phyloP scores from a whole-genome alignment of 92 coral and sea anemone species.

The Muricea muricata region DNA sequence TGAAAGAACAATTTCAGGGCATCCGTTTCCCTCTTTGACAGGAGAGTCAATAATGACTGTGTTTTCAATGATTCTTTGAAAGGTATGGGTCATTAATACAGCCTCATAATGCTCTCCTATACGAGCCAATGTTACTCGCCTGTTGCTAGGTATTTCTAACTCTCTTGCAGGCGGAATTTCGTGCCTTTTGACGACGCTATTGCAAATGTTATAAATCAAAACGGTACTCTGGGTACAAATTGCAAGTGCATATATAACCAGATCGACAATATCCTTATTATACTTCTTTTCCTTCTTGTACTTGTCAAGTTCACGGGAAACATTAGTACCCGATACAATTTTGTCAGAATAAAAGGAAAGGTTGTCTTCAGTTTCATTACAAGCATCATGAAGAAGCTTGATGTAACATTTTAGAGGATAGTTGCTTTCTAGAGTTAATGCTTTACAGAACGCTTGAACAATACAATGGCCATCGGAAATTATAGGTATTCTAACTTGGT shows the following conservation, averaged over 20 bases:
- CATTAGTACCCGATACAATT: background rate
- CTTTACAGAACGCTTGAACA: slow-evolving; percentile 21
- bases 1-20: background rate
- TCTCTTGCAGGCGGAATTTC: slow-evolving; percentile 33
- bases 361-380: slow-evolving; percentile 21
- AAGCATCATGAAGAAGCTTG: slow-evolving; percentile 29
- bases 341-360: slow-evolving; percentile 1
- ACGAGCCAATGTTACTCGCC: slow-evolving; percentile 3
- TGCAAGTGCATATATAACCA: slow-evolving; percentile 36
- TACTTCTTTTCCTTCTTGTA: slow-evolving; percentile 21
- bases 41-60: slow-evolving; percentile 12
- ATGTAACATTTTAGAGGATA: slow-evolving; percentile 6
- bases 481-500: slow-evolving; percentile 33
- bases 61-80: background rate
- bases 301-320: slow-evolving; percentile 8
- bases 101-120: slow-evolving; percentile 42
- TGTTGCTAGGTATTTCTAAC: background rate
- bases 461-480: slow-evolving; percentile 40
- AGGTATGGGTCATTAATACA: background rate
- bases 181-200: background rate
- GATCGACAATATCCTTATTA: slow-evolving; percentile 23
- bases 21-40: background rate
- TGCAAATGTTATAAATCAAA: background rate
- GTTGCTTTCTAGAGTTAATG: background rate
- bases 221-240: slow-evolving; percentile 10